Conservation (phyloP, 2,888 invertebrate species). For the Muschampia plurimacula region DNA sequence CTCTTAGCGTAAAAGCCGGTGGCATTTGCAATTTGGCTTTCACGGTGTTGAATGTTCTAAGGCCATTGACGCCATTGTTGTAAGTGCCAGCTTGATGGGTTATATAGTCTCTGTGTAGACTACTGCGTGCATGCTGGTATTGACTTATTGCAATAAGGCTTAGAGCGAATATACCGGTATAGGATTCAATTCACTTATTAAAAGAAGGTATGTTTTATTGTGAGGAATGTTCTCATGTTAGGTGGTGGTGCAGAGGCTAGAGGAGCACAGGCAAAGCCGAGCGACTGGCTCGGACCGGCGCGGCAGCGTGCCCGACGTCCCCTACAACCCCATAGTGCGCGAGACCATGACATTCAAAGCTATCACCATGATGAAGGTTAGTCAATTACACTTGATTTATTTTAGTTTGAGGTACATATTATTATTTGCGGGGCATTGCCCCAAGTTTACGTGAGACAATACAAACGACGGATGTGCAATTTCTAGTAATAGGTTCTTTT, state of each 20-base stretch:
- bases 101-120: too few species aligned
- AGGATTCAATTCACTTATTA: too few species aligned
- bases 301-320: constrained; percentile 87
- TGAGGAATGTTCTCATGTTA: constrained; percentile 46
- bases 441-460: too few species aligned
- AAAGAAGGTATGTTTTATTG: too few species aligned
- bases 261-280: constrained; percentile 81
- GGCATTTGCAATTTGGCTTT: constrained; percentile 1
- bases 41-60: not conserved
- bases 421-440: too few species aligned
- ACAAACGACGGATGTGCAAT: too few species aligned
- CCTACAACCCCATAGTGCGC: constrained; percentile 94
- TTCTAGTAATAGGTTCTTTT: too few species aligned
- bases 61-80: too few species aligned
- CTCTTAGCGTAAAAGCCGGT: not conserved
- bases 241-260: constrained; percentile 86
- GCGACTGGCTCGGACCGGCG: constrained; percentile 85
- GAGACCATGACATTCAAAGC: constrained; percentile 98
- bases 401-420: not conserved
- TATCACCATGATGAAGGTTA: constrained; percentile 97
- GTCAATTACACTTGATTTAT: not conserved
- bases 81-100: too few species aligned
- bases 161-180: too few species aligned
- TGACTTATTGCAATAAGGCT: too few species aligned
- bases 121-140: too few species aligned